Evolutionary conservation across 2,888 invertebrate genomes (phyloP), one percentile per base, ranked within the genome.

Genomic region (Lithophane semibrunnea): DNA sequence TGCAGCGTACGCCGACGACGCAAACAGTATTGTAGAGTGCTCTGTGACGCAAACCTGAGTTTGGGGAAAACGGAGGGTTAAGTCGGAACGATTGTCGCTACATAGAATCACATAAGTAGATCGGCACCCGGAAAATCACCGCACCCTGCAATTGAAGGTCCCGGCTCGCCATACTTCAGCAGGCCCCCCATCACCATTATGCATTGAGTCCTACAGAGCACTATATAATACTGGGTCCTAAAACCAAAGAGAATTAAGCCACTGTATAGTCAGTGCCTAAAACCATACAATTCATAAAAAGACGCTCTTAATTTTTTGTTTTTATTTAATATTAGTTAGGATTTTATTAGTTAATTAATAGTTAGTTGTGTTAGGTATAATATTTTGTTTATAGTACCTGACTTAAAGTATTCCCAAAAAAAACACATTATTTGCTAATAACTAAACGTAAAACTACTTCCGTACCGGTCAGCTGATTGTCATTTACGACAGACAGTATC

Each of bases 361-460:
- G 37, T 37, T 5, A 5, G 37, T 5, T 37, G 37, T 37, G 37
- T 37, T 37, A 37, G 37, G 37, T 37, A 37, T 5, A 37, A 37
- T 37, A 37, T 37, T 4, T 37, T 37, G 37, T 37, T 37, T 37
- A 37, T 37, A 37, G 37, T 37, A 37, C 5, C 37, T 37, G 37
- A 37, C 3, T 37, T 4, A 37, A 37, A 37, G 5, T 5, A 37
- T 37, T 37, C 37, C 37, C 37, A 37, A 37, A 37, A 37, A 8
- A 54, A 21, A 54, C 10, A 13, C 47, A 16, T 16, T 5, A 5
- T 1, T 49, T 49, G 5, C 1, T 8, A 21, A 4, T 52, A 78
- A 69, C 79, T 61, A 79, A 71, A 80, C 80, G 80, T 13, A 24
- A 37, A 37, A 73, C 16, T 42, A 42, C 21, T 54, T 61, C 16